Evolutionary conservation across 2,113 vertebrate species (phyloP).

Genomic region (Anoura caudifer): DNA sequence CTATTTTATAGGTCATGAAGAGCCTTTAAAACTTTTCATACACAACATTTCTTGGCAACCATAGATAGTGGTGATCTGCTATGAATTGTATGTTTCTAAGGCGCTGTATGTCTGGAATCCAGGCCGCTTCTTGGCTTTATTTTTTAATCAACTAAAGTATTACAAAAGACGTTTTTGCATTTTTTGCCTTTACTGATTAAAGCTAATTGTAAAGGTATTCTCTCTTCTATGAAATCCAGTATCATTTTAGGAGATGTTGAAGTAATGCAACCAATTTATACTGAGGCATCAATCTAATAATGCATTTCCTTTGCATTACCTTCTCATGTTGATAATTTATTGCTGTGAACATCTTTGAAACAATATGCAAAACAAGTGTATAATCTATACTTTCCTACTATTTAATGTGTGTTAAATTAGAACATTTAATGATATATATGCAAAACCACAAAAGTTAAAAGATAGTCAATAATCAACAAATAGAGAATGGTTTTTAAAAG

Average conservation of each 20-base stretch:
- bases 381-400: conserved; percentile 68
- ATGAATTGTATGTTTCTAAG: conserved; percentile 73
- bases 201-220: conserved; percentile 80
- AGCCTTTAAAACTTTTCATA: conserved; percentile 51
- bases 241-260: conserved; percentile 75
- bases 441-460: conserved; percentile 74
- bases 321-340: conserved; percentile 78
- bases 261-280: conserved; percentile 75
- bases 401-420: conserved; percentile 75
- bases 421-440: conserved; percentile 71
- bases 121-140: conserved; percentile 72
- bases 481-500: conserved; percentile 66
- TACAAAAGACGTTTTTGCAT: conserved; percentile 70
- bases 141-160: conserved; percentile 75
- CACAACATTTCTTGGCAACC: conserved; percentile 68
- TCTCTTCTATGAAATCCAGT: conserved; percentile 75
- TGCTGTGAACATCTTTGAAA: conserved; percentile 81
- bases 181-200: conserved; percentile 80
- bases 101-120: conserved; percentile 77
- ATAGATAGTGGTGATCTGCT: conserved; percentile 69
- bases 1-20: conserved; percentile 57
- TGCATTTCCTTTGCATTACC: conserved; percentile 75
- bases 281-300: conserved; percentile 72
- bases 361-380: conserved; percentile 72
- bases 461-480: conserved; percentile 72